phyloP scores from a whole-genome alignment of 2,888 invertebrate genomes.

The Salpingus planirostris region DNA sequence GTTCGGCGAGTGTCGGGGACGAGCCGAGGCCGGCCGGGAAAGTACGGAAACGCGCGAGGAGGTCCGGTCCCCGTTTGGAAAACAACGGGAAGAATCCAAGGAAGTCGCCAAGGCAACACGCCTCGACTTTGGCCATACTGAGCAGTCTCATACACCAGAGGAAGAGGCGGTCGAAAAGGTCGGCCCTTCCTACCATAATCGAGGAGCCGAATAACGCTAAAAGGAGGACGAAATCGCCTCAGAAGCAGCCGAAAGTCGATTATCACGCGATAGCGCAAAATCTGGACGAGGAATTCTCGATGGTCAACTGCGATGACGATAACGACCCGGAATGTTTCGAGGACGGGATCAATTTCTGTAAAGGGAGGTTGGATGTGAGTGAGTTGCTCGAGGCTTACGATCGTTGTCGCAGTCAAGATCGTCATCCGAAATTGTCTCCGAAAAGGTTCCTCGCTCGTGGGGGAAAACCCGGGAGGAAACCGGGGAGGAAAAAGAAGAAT shows the following conservation, averaged over 20 bases:
- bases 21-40: slow-evolving; percentile 21
- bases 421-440: too few species aligned
- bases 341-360: slow-evolving; percentile 36
- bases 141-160: slow-evolving; percentile 54
- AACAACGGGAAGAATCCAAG: slow-evolving; percentile 53
- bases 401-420: too few species aligned
- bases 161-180: slow-evolving; percentile 37
- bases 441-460: not conserved
- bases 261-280: slow-evolving; percentile 35
- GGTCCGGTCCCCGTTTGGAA: slow-evolving; percentile 1
- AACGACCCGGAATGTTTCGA: slow-evolving; percentile 25
- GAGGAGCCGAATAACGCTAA: too few species aligned
- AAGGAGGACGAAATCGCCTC: too few species aligned
- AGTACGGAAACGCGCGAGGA: slow-evolving; percentile 25
- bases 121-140: slow-evolving; percentile 76
- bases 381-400: too few species aligned
- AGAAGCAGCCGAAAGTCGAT: slow-evolving; percentile 29
- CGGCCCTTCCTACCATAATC: slow-evolving; percentile 22
- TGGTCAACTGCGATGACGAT: slow-evolving; percentile 19
- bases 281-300: slow-evolving; percentile 41
- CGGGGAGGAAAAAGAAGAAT: slow-evolving; percentile 55
- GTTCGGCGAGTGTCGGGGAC: slow-evolving; percentile 15
- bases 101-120: slow-evolving; percentile 81
- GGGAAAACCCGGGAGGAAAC: slow-evolving; percentile 28
- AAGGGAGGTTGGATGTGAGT: slow-evolving; percentile 25